These are phyloP conservation scores for Boloria euphrosyne DNA, from an alignment of 2,888 invertebrate genomes.

Conservation along the genomic window DNA sequence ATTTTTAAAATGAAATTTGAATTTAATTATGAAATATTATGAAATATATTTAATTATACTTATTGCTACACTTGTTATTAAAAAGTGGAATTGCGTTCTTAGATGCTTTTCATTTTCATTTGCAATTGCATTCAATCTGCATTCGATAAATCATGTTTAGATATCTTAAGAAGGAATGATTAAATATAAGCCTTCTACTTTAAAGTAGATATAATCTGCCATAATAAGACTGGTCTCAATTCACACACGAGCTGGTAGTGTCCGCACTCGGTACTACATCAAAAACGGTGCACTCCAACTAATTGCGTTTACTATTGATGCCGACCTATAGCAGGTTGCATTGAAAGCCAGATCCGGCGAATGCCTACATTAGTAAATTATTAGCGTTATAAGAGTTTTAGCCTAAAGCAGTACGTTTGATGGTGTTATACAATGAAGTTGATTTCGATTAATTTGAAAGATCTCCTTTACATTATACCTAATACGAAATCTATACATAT, in stretches of 20 bases:
- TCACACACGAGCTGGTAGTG: conserved; percentile 26
- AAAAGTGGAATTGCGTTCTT: not conserved
- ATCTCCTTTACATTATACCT: no score
- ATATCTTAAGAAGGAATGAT: not conserved
- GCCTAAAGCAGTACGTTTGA: conserved; percentile 28
- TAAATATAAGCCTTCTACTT: not conserved
- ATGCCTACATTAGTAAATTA: conserved; percentile 47
- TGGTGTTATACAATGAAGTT: not conserved
- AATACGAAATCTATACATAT: no score
- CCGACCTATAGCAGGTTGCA: conserved; percentile 53
- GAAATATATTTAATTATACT: no score
- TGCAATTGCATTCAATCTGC: not conserved
- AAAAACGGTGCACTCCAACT: conserved; percentile 81
- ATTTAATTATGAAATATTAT: no score
- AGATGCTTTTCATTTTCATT: no score
- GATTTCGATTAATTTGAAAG: not conserved
- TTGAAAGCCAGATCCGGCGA: conserved; percentile 52
- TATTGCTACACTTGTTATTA: no score
- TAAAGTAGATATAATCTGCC: conserved; percentile 1
- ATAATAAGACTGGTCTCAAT: conserved; percentile 18
- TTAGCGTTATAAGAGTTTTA: conserved; percentile 45
- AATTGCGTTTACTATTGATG: conserved; percentile 80
- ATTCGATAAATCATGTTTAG: not conserved
- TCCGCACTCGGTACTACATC: conserved; percentile 72
- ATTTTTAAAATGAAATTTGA: no score